Evolutionary conservation across 2,797 vertebrate genomes (phyloP), one percentile per base, ranked within the genome.

Genomic region (Sebastes melanostomus): DNA sequence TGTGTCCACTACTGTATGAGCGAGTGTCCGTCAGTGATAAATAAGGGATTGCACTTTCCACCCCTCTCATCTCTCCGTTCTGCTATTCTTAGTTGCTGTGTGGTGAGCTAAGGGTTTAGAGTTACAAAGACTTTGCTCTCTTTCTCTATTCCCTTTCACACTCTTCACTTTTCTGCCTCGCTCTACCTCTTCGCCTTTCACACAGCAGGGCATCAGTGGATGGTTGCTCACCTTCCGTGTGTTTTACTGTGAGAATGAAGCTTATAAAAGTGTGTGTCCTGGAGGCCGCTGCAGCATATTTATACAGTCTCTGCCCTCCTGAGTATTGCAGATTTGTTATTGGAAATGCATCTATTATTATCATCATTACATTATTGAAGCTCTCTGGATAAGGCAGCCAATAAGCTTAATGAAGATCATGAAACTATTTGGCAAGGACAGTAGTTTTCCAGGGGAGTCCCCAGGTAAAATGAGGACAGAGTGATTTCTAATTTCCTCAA

Each of bases 91-190:
- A 89, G 93, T 84, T 6, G 30, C 78, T 32, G 78, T 66, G 80
- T 60, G 81, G 78, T 75, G 89, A 87, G 85, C 72, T 62, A 24
- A 81, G 58, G 88, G 91, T 95, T 92, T 95, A 94, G 90, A 94
- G 93, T 96, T 95, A 94, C 93, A 90, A 77, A 89, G 82, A 88
- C 89, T 74, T 85, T n/a, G 52, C 79, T 74, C 78, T 86, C 75
- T 5, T 77, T 86, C 54, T 77, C 71, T 72, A 29, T 84, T 74
- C 59, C 50, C 62, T 78, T 76, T 78, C 36, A 38, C 75, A 70
- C 36, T 42, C 79, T 73, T 66, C 65, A 34, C 81, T 65, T 60
- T 30, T 72, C 66, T 75, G 9, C 73, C 63, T 42, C 29, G 0
- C 62, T 84, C 69, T 61, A 3, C 76, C 52, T 59, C 68, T 16